Percentiles rank a stretch among this genome's conserved stretches.
Conservation (phyloP, 1,140 invertebrate species). For the Calephelis virginiensis region DNA sequence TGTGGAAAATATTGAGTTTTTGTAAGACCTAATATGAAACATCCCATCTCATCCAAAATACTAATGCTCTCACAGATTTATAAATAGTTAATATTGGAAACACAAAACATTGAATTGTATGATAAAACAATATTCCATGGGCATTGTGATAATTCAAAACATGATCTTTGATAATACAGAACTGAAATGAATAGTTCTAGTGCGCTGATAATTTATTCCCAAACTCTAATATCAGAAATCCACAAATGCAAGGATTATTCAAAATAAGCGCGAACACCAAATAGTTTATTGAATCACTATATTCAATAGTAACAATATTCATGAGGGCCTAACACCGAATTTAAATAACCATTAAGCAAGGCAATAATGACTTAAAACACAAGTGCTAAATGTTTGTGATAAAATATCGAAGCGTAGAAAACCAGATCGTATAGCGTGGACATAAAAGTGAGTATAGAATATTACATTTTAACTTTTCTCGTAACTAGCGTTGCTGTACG, state of each 20-base stretch:
- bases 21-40: no score
- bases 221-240: background rate
- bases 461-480: conserved; percentile 22
- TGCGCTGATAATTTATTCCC: background rate
- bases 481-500: conserved; percentile 38
- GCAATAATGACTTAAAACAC: conserved; percentile 38
- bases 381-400: conserved; percentile 24
- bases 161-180: background rate
- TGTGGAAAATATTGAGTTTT: no score
- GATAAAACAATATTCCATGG: background rate
- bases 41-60: no score
- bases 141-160: background rate
- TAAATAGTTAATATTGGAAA: no score
- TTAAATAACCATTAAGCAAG: conserved; percentile 64
- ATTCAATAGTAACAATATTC: conserved; percentile 32
- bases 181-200: background rate
- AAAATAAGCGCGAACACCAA: conserved; percentile 10
- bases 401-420: conserved; percentile 15
- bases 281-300: conserved; percentile 19
- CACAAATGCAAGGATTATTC: conserved; percentile 15
- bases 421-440: conserved; percentile 18
- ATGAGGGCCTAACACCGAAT: conserved; percentile 45
- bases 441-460: conserved; percentile 24
- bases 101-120: background rate
- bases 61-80: no score